Base-by-base conservation (phyloP, 2,797 vertebrate species). In the Capromys pilorides region DNA sequence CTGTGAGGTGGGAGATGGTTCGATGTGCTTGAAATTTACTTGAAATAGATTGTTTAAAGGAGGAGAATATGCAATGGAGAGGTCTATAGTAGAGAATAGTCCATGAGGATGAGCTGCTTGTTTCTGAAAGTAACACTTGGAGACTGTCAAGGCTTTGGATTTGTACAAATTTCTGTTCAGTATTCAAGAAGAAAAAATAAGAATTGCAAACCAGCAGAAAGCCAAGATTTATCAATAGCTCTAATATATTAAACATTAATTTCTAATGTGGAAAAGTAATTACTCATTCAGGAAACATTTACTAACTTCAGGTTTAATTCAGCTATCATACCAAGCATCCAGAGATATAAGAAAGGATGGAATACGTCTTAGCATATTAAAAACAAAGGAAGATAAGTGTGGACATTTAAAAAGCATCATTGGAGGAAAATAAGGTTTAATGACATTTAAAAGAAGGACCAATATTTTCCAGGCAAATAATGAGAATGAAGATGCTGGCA, bases 41-140 rank as follows among this genome's bases (percentile, higher is more conserved):
- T 96, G 90, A 92, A 94, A 89, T 57, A 93, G 83, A 86, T 81
- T 90, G 28, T 94, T 94, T 92, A 54, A 86, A 95, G 86, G n/a
- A 26, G 93, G 69, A 93, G n/a, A 93, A 59, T 91, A 69, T 61
- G 51, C 75, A 95, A 94, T 89, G 59, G 71, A 95, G 92, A 75
- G 73, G 83, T 49, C 95, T 92, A 82, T 26, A 57, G 39, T 83
- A 93, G 82, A 94, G 87, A 92, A 78, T 57, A 91, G 33, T 5
- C 85, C 36, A 71, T 95, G 87, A 95, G 95, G 78, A 96, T 88
- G 93, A 96, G 18, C 54, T 95, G 31, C 31, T 94, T 81, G 51
- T 82, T 96, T 94, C 82, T 95, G 51, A 67, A 88, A 82, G 31
- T 64, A 95, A 83, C 88, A 93, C 93, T 83, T 96, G 88, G 88